phyloP scores from a whole-genome alignment of 2,888 invertebrate genomes.

The Craniophora ligustri region DNA sequence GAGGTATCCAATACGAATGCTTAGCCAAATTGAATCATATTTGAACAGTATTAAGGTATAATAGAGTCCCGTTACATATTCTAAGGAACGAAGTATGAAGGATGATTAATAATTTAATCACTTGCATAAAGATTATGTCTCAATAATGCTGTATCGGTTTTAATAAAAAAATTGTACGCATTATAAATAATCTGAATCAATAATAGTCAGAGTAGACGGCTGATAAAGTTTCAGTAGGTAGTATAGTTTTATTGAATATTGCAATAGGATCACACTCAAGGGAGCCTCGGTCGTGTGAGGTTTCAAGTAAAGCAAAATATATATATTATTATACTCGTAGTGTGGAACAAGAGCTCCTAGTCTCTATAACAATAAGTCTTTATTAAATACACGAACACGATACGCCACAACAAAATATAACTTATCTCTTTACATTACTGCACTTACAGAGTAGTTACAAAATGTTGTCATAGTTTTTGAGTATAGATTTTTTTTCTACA shows the following conservation, averaged over 20 bases:
- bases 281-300: constrained; percentile 26
- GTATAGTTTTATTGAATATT: constrained; percentile 20
- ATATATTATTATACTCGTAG: neutral
- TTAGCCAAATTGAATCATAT: neutral
- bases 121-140: too few species aligned
- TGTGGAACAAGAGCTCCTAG: too few species aligned
- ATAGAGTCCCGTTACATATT: too few species aligned
- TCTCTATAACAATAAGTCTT: too few species aligned
- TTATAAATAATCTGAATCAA: neutral
- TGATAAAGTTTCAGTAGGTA: neutral
- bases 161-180: neutral
- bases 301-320: constrained; percentile 38
- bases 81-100: too few species aligned
- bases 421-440: neutral
- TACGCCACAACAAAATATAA: neutral
- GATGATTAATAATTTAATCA: too few species aligned
- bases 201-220: neutral
- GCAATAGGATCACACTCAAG: constrained; percentile 12
- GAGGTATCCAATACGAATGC: neutral
- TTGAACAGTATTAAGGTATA: too few species aligned
- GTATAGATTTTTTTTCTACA: too few species aligned
- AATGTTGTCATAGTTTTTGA: too few species aligned
- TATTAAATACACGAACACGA: neutral
- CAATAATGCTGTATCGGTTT: too few species aligned
- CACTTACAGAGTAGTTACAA: neutral